Base-by-base conservation (phyloP, 2,797 vertebrate species). In the Notolepis coatsorum region DNA sequence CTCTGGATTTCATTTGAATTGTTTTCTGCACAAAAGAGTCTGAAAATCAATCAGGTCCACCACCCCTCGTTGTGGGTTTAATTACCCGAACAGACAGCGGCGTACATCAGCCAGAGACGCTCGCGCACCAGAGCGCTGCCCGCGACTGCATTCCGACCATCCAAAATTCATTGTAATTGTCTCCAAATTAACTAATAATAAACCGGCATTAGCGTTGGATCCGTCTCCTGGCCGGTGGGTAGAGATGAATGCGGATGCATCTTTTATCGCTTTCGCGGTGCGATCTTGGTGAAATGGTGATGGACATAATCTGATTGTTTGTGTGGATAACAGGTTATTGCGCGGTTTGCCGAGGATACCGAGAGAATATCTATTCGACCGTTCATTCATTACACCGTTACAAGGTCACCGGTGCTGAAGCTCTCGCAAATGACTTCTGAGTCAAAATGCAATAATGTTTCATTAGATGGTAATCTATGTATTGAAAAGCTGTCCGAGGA, bases 161-260 rank as follows among this genome's bases (percentile, higher is more conserved):
- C 59, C 66, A 38, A 68, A n/a, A 68, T 68, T 67, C 66, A 13
- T 18, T 8, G 5, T 87, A 86, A 89, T 84, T 80, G 79, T 71
- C 60, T 84, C 68, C 60, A 79, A 85, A 88, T 76, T 71, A 75
- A 66, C 61, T 57, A 81, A 84, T 84, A 61, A 88, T 71, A 55
- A 65, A 55, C 71, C 76, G 37, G 68, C 76, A 75, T 48, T 2
- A 8, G 63, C 1, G 9, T 7, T 1, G 42, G 52, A 50, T 51
- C 73, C 75, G 70, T 65, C 71, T 56, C 68, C 38, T 6, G 49
- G 41, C 38, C 46, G 52, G 57, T 48, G 60, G 68, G 31, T 62
- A 43, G 7, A 42, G 7, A 12, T 4, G 45, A 15, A 53, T 55
- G 64, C 52, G 25, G 21, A 38, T 20, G 13, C n/a, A 2, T 1